Evolutionary conservation across 2,797 vertebrate species (phyloP).

Genomic region (Valencia hispanica): DNA sequence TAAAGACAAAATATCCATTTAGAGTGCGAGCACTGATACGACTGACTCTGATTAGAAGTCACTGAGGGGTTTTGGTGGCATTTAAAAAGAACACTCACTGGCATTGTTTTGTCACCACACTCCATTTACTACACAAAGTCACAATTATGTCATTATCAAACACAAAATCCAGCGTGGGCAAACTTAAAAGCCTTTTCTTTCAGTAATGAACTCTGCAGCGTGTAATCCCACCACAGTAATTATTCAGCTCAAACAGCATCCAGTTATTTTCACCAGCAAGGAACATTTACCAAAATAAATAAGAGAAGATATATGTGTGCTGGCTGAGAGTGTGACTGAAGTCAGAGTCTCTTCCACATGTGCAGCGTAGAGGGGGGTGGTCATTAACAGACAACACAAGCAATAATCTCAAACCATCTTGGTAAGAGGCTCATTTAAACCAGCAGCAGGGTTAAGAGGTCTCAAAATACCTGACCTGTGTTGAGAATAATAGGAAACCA

Average conservation of each 20-base stretch:
- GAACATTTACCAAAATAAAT: not conserved
- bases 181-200: conserved; percentile 16
- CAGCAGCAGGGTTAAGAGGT: not conserved
- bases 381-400: not conserved
- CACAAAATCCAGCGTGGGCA: conserved; percentile 12
- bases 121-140: conserved; percentile 22
- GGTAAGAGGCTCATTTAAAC: not conserved
- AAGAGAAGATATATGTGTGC: not conserved
- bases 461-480: not conserved
- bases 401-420: not conserved
- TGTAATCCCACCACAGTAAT: conserved; percentile 14
- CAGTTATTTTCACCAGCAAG: not conserved
- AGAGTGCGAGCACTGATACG: not conserved
- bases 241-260: conserved; percentile 10
- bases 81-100: conserved; percentile 6
- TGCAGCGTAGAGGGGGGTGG: not conserved
- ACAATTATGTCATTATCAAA: conserved; percentile 27
- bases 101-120: conserved; percentile 22
- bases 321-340: not conserved
- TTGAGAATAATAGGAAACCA: not conserved
- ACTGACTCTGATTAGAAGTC: not conserved
- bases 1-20: not conserved
- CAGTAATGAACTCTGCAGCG: not conserved
- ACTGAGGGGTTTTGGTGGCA: not conserved
- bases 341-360: not conserved